phyloP scores from a whole-genome alignment of 2,888 invertebrate genomes.

The Loripinus fragilis region DNA sequence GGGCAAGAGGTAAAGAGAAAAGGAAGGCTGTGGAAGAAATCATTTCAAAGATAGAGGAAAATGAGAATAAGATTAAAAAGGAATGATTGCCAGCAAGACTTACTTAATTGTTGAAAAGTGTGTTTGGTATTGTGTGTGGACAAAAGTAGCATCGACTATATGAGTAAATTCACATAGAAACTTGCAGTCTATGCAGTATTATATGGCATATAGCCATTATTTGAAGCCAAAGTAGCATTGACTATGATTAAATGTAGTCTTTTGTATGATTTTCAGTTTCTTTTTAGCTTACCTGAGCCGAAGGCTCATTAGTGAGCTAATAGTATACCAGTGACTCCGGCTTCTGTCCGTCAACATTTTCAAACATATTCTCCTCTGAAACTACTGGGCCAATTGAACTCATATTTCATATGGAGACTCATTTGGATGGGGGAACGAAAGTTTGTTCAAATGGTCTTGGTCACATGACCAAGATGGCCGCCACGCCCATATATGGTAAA shows the following conservation, averaged over 20 bases:
- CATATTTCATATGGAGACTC: too few relatives aligned
- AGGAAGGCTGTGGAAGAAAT: constrained; percentile 14
- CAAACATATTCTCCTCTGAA: too few relatives aligned
- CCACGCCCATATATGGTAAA: too few relatives aligned
- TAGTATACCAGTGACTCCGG: too few relatives aligned
- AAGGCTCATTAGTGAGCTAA: too few relatives aligned
- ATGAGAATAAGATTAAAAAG: background rate
- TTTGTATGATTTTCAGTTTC: background rate
- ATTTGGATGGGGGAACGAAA: too few relatives aligned
- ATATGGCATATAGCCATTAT: background rate
- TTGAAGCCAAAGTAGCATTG: background rate
- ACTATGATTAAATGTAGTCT: background rate
- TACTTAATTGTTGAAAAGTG: background rate
- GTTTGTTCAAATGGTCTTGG: too few relatives aligned
- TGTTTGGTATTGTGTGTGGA: too few relatives aligned
- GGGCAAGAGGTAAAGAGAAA: constrained; percentile 2
- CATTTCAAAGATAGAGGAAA: background rate
- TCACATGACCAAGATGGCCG: too few relatives aligned
- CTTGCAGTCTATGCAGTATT: background rate
- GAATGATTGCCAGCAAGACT: background rate
- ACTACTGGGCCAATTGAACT: too few relatives aligned
- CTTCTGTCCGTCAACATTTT: too few relatives aligned
- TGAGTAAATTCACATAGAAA: background rate
- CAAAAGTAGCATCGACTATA: background rate
- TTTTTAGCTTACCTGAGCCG: too few relatives aligned